Percentiles rank a stretch among this genome's conserved stretches.
Evolutionary conservation across 2,113 vertebrate species (phyloP).

Genomic region (Gopherus evgoodei): DNA sequence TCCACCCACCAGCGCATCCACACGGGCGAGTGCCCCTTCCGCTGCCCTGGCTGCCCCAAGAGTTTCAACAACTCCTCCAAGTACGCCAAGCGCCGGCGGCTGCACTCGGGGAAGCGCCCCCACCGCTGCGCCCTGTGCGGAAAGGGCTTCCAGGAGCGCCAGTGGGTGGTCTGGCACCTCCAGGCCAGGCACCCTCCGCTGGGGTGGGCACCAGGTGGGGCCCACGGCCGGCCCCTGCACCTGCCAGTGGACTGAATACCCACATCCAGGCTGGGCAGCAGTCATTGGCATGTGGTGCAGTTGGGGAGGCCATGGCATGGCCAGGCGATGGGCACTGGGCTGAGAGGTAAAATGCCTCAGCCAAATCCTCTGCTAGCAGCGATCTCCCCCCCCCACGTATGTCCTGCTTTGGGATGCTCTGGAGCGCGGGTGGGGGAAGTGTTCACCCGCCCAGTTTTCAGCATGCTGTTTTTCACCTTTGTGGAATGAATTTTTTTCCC

Average conservation of each 20-base stretch:
- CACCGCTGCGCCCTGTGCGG: background rate
- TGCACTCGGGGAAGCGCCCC: slow-evolving; percentile 3
- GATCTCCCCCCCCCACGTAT: background rate
- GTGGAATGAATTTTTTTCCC: background rate
- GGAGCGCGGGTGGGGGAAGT: no score
- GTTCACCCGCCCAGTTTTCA: background rate
- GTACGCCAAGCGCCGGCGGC: slow-evolving; percentile 43
- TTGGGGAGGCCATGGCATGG: background rate
- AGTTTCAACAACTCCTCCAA: slow-evolving; percentile 57
- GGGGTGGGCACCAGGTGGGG: background rate
- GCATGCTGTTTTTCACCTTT: background rate
- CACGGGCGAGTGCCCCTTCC: slow-evolving; percentile 50
- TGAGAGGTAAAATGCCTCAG: background rate
- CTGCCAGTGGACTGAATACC: background rate
- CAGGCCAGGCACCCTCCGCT: background rate
- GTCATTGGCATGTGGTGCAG: background rate
- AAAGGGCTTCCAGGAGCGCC: slow-evolving; percentile 30
- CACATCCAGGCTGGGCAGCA: background rate
- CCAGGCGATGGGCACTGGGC: background rate
- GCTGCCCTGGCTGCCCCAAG: slow-evolving; percentile 33
- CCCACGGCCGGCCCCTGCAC: no score
- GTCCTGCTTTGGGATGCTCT: background rate
- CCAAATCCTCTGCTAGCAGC: background rate
- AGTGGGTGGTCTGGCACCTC: background rate
- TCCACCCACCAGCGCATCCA: slow-evolving; percentile 51